A percentile compares a stretch with the other conserved stretches of the same genome.
Evolutionary conservation across 2,113 vertebrate genomes (phyloP).

Genomic region (Columba livia): DNA sequence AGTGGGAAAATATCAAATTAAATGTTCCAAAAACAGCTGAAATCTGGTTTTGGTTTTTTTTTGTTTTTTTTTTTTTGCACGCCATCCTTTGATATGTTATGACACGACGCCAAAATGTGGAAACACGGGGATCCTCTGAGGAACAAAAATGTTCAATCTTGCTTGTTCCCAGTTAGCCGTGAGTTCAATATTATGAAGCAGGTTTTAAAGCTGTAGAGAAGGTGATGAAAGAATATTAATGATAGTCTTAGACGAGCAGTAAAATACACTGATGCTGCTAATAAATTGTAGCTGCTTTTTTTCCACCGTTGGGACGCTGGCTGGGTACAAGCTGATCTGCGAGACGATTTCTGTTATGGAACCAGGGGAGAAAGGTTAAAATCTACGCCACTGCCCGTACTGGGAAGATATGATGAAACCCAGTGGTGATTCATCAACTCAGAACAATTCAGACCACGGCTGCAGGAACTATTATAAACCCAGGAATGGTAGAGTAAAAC

Average conservation of each 20-base stretch:
- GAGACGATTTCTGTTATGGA: neutral
- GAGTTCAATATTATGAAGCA: neutral
- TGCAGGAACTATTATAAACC: neutral
- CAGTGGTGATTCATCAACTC: neutral
- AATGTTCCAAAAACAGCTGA: neutral
- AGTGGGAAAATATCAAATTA: neutral
- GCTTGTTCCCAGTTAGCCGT: neutral
- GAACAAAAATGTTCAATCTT: neutral
- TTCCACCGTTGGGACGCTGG: neutral
- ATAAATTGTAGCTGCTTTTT: constrained; percentile 22
- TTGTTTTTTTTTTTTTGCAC: neutral
- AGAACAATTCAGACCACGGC: neutral
- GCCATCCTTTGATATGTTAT: neutral
- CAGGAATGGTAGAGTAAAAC: neutral
- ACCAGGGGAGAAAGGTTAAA: neutral
- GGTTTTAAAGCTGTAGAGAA: constrained; percentile 14
- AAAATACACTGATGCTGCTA: constrained; percentile 1
- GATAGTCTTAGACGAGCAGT: neutral
- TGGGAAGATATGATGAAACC: neutral
- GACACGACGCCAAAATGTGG: neutral
- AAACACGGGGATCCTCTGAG: neutral
- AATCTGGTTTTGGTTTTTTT: neutral
- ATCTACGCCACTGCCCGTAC: fast-evolving
- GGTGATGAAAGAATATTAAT: constrained; percentile 51
- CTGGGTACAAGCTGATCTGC: neutral